phyloP scores from a whole-genome alignment of 2,113 vertebrate genomes.

The Solea senegalensis region DNA sequence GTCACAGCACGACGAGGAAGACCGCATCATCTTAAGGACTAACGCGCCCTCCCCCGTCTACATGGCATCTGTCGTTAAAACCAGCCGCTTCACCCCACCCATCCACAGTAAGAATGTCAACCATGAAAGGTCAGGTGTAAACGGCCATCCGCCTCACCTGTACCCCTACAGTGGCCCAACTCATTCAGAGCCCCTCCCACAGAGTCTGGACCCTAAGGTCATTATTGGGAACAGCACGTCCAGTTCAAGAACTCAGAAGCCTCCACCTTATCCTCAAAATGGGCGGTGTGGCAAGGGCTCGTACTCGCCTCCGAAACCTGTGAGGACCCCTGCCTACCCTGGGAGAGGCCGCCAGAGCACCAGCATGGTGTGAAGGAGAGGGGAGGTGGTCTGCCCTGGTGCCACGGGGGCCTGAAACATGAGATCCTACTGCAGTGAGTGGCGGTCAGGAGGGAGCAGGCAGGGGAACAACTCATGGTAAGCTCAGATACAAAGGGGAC shows the following conservation, averaged over 20 bases:
- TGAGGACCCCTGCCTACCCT: conserved; percentile 58
- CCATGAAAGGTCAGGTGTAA: conserved; percentile 38
- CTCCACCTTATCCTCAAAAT: conserved; percentile 79
- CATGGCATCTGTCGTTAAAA: conserved; percentile 73
- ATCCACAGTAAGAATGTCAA: conserved; percentile 40
- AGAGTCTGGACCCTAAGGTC: conserved; percentile 51
- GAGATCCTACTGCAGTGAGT: conserved; percentile 67
- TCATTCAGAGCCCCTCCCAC: conserved; percentile 41
- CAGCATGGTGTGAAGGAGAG: conserved; percentile 76
- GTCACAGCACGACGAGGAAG: conserved; percentile 19
- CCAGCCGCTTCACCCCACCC: conserved; percentile 58
- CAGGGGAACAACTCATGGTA: conserved; percentile 69
- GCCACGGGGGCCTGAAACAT: conserved; percentile 66
- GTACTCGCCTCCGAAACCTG: conserved; percentile 35
- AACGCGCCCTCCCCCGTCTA: conserved; percentile 73
- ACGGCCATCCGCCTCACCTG: conserved; percentile 70
- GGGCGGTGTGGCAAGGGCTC: conserved; percentile 68
- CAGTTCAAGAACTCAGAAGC: conserved; percentile 69
- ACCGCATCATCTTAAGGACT: conserved; percentile 64
- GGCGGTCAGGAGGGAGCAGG: conserved; percentile 63
- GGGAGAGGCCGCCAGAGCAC: conserved; percentile 71
- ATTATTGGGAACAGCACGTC: conserved; percentile 57
- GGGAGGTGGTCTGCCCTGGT: conserved; percentile 55
- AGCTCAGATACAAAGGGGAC: conserved; percentile 38
- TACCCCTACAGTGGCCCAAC: conserved; percentile 12